A percentile compares a stretch with the other conserved stretches of the same genome.
phyloP scores from a whole-genome alignment of 2,888 invertebrate genomes.

The Pseudococcus longispinus region DNA sequence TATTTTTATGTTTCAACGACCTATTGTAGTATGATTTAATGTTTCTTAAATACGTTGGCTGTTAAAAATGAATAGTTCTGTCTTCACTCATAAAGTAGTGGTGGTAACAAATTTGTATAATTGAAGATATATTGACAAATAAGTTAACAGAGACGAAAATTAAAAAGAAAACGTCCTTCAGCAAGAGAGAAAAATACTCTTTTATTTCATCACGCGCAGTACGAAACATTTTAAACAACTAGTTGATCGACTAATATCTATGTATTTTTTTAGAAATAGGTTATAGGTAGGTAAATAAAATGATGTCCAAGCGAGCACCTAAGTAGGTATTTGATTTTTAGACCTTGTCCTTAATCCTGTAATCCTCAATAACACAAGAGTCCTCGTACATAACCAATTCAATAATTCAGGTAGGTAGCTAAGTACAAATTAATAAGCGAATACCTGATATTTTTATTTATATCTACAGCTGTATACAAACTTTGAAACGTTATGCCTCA shows the following conservation, averaged over 20 bases:
- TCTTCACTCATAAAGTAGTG: not conserved
- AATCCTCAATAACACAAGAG: not conserved
- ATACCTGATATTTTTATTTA: too few species aligned
- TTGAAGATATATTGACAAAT: not conserved
- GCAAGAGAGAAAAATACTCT: not conserved
- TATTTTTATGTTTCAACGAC: not conserved
- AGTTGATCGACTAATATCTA: not conserved
- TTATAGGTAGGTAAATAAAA: not conserved
- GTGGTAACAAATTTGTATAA: slow-evolving; percentile 15
- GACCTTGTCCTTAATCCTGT: not conserved
- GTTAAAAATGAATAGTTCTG: not conserved
- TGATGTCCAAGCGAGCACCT: not conserved
- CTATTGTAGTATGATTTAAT: not conserved
- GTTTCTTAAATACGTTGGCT: not conserved
- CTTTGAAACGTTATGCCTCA: too few species aligned
- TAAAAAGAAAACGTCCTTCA: slow-evolving; percentile 40
- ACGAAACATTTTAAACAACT: not conserved
- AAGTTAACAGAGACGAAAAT: not conserved
- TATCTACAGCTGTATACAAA: too few species aligned
- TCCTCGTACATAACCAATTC: too few species aligned
- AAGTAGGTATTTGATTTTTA: not conserved
- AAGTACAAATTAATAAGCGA: too few species aligned
- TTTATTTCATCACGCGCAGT: not conserved
- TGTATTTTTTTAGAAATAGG: not conserved
- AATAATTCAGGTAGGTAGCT: too few species aligned